Percentiles rank a stretch among this genome's conserved stretches.
phyloP scores from a whole-genome alignment of 2,888 invertebrate species.

The Ophion ventricosus region DNA sequence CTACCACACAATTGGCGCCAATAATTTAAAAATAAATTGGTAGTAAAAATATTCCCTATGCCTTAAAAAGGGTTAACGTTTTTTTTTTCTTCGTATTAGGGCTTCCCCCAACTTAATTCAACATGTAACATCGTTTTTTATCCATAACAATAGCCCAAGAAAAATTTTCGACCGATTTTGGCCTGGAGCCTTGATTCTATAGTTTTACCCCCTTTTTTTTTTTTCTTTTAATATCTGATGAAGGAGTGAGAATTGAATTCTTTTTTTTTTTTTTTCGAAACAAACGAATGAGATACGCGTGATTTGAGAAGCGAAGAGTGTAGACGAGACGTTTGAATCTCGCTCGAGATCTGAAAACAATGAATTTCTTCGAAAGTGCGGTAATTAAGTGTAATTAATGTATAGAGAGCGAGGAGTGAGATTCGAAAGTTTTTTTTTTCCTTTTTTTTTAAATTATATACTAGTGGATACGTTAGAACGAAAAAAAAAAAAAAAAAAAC shows the following conservation, averaged over 20 bases:
- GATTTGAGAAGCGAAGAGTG: background rate
- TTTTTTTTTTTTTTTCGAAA: background rate
- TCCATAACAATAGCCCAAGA: no score
- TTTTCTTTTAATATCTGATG: background rate
- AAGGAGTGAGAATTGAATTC: background rate
- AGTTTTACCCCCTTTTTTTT: no score
- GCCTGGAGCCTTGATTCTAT: no score
- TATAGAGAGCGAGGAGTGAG: constrained; percentile 56
- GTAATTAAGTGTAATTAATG: constrained; percentile 54
- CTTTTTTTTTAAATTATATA: constrained; percentile 6
- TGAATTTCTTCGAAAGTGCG: constrained; percentile 7
- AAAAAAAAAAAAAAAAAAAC: background rate
- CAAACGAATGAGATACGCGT: background rate
- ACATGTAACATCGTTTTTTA: no score
- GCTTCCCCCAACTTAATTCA: no score
- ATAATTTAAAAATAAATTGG: no score
- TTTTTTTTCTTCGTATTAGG: no score
- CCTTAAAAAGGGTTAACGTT: no score
- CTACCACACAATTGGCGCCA: no score
- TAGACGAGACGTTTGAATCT: constrained; percentile 31
- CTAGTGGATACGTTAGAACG: constrained; percentile 30
- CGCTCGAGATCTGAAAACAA: constrained; percentile 38
- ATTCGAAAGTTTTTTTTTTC: constrained; percentile 39
- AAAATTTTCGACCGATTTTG: no score
- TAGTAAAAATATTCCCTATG: no score